Evolutionary conservation across 2,113 vertebrate species (phyloP), one percentile per base, ranked within the genome.

Genomic region (Agapornis roseicollis): DNA sequence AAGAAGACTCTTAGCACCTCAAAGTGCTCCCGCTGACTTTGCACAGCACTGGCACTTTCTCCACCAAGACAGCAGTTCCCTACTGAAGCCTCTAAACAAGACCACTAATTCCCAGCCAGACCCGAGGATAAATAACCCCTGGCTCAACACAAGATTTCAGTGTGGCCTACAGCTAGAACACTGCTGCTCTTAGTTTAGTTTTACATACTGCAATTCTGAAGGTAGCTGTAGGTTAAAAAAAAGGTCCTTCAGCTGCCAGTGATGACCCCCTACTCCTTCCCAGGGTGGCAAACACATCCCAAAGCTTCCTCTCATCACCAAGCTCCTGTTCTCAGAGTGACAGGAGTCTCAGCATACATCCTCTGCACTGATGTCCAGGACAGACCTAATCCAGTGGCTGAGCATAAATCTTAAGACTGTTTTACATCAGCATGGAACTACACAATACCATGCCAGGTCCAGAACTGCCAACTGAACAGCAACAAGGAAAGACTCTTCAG

Each of bases 1-100:
- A 65, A 76, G 61, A 84, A 86, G 77, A 79, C 44, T 52, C 64
- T 80, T 25, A 79, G 73, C 70, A 92, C 81, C 93, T 90, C 83
- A 86, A 88, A 92, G 77, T 84, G 39, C 79, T 95, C 85, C 88
- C 3, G 12, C 76, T 89, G 93, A 66, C 42, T 78, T 84, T 70
- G 80, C 39, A 93, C 9, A 78, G 52, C 47, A 52, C 50, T 64
- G 80, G 37, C 72, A 50, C 61, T 56, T 94, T 92, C 61, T 81
- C 44, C 82, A 69, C 27, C 52, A 92, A 53, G 33, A 71, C 33
- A 22, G 44, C 50, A 74, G 60, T 50, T 92, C 47, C 56, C 49
- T 53, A 71, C 61, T 63, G 65, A 92, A 76, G 46, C 12, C 66
- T 37, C 72, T 85, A 56, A 71, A 64, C 11, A 47, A 79, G 46